These are phyloP conservation scores for Pseudomyrmex dendroicus DNA, from an alignment of 1,140 invertebrate genomes.

Conservation along the genomic window DNA sequence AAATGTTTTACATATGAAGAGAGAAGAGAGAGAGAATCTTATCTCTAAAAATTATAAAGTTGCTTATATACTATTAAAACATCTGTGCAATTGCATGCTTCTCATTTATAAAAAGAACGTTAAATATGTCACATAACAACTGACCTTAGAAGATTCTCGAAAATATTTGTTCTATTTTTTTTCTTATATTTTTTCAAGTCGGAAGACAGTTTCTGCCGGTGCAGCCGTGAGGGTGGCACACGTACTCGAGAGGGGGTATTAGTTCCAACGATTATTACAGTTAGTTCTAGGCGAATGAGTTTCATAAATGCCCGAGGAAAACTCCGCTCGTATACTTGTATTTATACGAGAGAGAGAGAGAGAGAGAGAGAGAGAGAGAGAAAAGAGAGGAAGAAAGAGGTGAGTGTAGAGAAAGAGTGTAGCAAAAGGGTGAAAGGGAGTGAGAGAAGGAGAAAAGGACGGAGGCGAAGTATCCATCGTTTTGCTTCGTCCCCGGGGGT, in stretches of 20 bases:
- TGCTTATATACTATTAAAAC: not conserved
- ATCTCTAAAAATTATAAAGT: not conserved
- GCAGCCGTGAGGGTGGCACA: constrained; percentile 57
- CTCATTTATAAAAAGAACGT: not conserved
- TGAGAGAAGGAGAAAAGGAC: constrained; percentile 48
- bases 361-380: constrained; percentile 7
- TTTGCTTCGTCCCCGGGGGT: constrained; percentile 70
- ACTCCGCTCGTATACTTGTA: constrained; percentile 77
- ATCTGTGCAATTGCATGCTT: too few relatives aligned
- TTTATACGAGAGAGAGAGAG: constrained; percentile 73
- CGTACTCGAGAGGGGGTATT: constrained; percentile 77
- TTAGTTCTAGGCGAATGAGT: constrained; percentile 84
- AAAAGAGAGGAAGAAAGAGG: not conserved
- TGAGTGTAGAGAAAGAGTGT: constrained; percentile 58
- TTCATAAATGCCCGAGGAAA: constrained; percentile 81
- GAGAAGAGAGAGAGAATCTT: too few relatives aligned
- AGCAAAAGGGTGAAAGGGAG: constrained; percentile 20
- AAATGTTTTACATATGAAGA: too few relatives aligned
- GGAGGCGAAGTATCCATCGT: constrained; percentile 75
- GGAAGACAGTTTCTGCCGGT: constrained; percentile 26
- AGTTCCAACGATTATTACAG: constrained; percentile 85
- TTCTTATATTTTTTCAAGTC: not conserved
- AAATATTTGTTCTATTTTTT: not conserved
- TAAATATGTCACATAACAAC: too few relatives aligned
- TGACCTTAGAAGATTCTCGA: not conserved